These are phyloP conservation scores for Brenthis hecate DNA, from an alignment of 2,888 invertebrate genomes.

Conservation along the genomic window DNA sequence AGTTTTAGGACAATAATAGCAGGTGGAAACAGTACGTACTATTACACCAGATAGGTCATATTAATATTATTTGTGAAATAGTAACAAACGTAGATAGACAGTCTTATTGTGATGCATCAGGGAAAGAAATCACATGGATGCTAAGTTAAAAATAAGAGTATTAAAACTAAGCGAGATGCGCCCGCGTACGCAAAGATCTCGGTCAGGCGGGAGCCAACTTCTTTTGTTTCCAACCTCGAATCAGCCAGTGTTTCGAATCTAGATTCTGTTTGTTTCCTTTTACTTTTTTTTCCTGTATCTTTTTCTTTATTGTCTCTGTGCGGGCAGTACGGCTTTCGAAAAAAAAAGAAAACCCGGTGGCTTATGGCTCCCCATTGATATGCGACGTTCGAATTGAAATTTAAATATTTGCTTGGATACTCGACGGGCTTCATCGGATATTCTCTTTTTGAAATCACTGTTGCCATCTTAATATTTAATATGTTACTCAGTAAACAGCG, in stretches of 20 bases:
- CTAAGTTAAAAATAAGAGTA: slow-evolving; percentile 63
- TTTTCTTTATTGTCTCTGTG: slow-evolving; percentile 81
- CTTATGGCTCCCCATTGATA: slow-evolving; percentile 83
- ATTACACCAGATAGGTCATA: background rate
- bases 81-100: slow-evolving; percentile 73
- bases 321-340: slow-evolving; percentile 64
- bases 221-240: slow-evolving; percentile 80
- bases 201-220: slow-evolving; percentile 79
- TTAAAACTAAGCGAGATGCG: slow-evolving; percentile 68
- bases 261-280: slow-evolving; percentile 75
- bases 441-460: slow-evolving; percentile 71
- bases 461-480: slow-evolving; percentile 77
- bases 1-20: too few species aligned
- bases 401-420: slow-evolving; percentile 80
- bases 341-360: slow-evolving; percentile 73
- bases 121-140: slow-evolving; percentile 77
- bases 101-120: slow-evolving; percentile 79
- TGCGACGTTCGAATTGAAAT: slow-evolving; percentile 81
- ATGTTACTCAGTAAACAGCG: slow-evolving; percentile 52
- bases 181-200: slow-evolving; percentile 79
- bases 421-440: slow-evolving; percentile 71
- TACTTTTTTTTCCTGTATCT: slow-evolving; percentile 61
- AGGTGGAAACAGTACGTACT: slow-evolving; percentile 39
- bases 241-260: slow-evolving; percentile 81
- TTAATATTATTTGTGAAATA: slow-evolving; percentile 67